Conservation (phyloP, 2,113 vertebrate genomes). For the Chaetodon auriga region DNA sequence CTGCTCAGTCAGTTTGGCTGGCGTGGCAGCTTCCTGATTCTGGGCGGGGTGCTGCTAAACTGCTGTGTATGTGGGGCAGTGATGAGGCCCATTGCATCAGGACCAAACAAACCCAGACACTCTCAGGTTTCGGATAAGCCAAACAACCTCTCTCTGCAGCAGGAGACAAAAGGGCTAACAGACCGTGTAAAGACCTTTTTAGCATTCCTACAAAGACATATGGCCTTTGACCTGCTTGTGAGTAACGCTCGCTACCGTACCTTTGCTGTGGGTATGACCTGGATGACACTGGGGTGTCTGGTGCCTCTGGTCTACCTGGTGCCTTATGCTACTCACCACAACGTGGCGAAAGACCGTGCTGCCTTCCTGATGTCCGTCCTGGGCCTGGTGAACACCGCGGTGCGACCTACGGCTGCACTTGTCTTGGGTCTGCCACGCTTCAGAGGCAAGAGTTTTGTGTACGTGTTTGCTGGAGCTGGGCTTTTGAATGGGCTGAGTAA, state of each 20-base stretch:
- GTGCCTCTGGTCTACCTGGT: background rate
- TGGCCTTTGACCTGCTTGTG: conserved; percentile 2
- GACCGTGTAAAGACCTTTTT: background rate
- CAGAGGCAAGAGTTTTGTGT: background rate
- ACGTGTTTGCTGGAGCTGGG: background rate
- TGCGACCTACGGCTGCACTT: background rate
- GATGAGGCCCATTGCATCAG: conserved; percentile 5
- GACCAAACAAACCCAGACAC: background rate
- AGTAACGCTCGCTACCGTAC: background rate
- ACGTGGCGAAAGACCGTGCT: background rate
- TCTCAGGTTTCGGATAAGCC: background rate
- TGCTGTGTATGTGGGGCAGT: conserved; percentile 7
- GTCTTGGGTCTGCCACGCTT: background rate
- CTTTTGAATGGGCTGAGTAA: background rate
- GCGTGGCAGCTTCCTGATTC: conserved; percentile 16
- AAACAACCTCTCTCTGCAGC: background rate
- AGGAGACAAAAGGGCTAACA: background rate
- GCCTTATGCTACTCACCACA: conserved; percentile 1
- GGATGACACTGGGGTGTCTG: background rate
- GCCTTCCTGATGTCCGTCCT: background rate
- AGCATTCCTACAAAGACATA: background rate
- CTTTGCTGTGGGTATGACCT: background rate
- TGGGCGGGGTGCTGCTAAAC: background rate
- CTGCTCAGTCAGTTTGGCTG: background rate
- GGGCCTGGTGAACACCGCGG: background rate